Base-by-base conservation (phyloP, 2,888 invertebrate genomes). In the Strigamia crassipes region DNA sequence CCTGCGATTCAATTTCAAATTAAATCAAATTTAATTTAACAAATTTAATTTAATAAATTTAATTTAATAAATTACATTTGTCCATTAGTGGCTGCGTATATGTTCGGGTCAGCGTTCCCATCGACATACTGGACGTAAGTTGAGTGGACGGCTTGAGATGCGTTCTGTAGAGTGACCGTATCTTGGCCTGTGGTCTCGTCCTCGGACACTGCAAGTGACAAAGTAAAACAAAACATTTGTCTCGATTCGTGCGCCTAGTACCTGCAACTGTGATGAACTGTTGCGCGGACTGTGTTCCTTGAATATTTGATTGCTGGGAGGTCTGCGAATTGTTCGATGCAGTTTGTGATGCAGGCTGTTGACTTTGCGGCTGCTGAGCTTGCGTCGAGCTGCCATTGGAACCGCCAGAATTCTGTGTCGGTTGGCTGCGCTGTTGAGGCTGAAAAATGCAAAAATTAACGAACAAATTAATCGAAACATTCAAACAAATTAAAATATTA, bases 71-170 rank as follows among this genome's bases (percentile, higher is more conserved):
- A 89, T 89, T 89, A 92, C 92, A 92, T 91, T 89, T 91, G 91
- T 85, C 91, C 91, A 89, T 91, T 92, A 85, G 90, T 88, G 84
- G 89, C 87, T 85, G 89, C 86, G 89, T 90, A 91, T 88, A 90
- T 90, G 88, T 89, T 90, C 86, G 89, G 91, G 88, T 90, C 90
- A 84, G 89, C 88, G 85, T 89, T 89, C 86, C 90, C 91, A 86
- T 91, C 91, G 86, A 92, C 91, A 88, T 91, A 92, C 87, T 92
- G 91, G 83, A 91, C 91, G 86, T 90, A 91, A 38, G 90, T 89
- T 78, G 91, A 90, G 87, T 91, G 91, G 83, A 89, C 88, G 66
- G 88, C 86, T 85, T 88, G 87, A 83, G 86, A 86, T 51, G 84
- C 79, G 41, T 83, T 82, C 79, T 87, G 86, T n/a, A 85, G 82